A percentile compares a stretch with the other conserved stretches of the same genome.
These are phyloP conservation scores for Caerostris extrusa DNA, from an alignment of 1,140 invertebrate genomes.

Conservation along the genomic window DNA sequence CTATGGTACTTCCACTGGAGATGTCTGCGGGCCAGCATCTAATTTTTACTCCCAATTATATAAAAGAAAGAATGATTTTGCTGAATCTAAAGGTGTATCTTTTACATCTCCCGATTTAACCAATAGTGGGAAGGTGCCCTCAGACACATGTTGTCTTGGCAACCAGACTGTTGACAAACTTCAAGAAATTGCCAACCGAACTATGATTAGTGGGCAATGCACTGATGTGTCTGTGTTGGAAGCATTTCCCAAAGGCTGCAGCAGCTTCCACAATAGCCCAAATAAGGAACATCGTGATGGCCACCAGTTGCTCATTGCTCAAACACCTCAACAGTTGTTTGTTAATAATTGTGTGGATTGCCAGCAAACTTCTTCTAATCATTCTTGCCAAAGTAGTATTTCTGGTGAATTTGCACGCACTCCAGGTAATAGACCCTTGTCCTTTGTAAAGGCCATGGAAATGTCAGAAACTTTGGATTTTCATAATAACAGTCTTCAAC, in stretches of 20 bases:
- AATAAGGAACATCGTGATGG: slow-evolving; percentile 63
- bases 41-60: slow-evolving; percentile 62
- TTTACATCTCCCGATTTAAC: slow-evolving; percentile 24
- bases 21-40: slow-evolving; percentile 54
- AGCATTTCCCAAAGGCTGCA: slow-evolving; percentile 69
- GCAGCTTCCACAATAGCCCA: slow-evolving; percentile 67
- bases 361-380: slow-evolving; percentile 56
- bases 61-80: slow-evolving; percentile 38
- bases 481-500: slow-evolving; percentile 9
- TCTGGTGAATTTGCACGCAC: slow-evolving; percentile 79
- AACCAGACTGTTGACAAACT: slow-evolving; percentile 76
- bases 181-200: slow-evolving; percentile 70
- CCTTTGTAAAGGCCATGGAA: slow-evolving; percentile 95
- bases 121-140: slow-evolving; percentile 47
- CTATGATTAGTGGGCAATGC: slow-evolving; percentile 60
- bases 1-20: slow-evolving; percentile 32
- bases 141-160: slow-evolving; percentile 73
- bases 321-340: slow-evolving; percentile 56
- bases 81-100: slow-evolving; percentile 8
- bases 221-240: slow-evolving; percentile 60
- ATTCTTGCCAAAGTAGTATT: slow-evolving; percentile 67
- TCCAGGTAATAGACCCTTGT: slow-evolving; percentile 87
- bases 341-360: slow-evolving; percentile 72
- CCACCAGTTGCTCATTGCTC: slow-evolving; percentile 72
- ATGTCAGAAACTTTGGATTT: slow-evolving; percentile 87